These are phyloP conservation scores for Cotesia congregata DNA, from an alignment of 2,888 invertebrate genomes.

Conservation along the genomic window DNA sequence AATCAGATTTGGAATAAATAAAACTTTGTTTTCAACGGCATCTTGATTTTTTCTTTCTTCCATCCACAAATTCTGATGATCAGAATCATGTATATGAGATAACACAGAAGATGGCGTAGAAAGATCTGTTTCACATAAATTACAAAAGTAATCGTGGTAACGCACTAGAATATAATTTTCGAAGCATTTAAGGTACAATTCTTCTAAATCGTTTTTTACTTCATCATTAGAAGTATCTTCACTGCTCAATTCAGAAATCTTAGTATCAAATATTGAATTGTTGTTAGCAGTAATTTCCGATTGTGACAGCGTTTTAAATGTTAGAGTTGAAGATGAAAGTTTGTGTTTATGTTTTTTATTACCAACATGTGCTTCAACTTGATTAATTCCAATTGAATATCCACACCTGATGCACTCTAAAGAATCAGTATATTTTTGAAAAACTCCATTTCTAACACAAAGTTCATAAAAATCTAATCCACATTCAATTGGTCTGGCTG, in stretches of 20 bases:
- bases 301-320: neutral
- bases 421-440: neutral
- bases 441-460: neutral
- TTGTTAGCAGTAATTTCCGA: too few relatives aligned
- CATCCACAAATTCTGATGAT: neutral
- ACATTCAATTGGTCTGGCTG: neutral
- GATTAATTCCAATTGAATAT: neutral
- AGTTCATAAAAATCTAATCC: neutral
- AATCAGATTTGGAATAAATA: neutral
- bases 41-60: neutral
- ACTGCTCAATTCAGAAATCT: neutral
- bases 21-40: neutral
- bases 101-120: neutral
- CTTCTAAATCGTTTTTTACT: neutral
- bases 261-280: too few relatives aligned
- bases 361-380: neutral
- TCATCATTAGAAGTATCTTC: neutral
- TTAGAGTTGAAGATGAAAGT: neutral
- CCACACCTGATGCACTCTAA: neutral
- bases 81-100: neutral
- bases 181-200: neutral
- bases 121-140: conserved; percentile 13
- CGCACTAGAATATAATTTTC: conserved; percentile 1
- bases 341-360: neutral
- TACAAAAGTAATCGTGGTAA: conserved; percentile 5